Evolutionary conservation across 1,140 invertebrate genomes (phyloP).

Genomic region (Hesperophylax magnus): DNA sequence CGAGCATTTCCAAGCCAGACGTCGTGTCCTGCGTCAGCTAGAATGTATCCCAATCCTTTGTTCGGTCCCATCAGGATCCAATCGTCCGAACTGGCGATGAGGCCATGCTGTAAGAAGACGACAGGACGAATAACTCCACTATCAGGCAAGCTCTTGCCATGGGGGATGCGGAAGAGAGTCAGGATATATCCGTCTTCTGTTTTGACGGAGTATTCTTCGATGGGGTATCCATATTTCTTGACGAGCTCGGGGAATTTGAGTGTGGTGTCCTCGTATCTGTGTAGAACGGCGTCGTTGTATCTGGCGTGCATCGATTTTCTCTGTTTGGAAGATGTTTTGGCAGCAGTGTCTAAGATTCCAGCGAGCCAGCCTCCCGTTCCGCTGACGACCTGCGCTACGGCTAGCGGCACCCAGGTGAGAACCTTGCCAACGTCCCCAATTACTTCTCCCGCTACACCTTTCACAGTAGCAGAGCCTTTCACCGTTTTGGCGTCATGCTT

Average conservation of each 20-base stretch:
- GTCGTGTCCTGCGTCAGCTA: slow-evolving; percentile 74
- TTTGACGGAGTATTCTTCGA: slow-evolving; percentile 60
- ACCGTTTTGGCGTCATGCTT: neutral
- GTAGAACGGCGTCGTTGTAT: neutral
- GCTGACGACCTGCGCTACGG: slow-evolving; percentile 30
- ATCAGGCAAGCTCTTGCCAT: slow-evolving; percentile 50
- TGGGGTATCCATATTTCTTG: slow-evolving; percentile 60
- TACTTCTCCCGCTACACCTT: slow-evolving; percentile 4
- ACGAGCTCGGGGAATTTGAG: slow-evolving; percentile 62
- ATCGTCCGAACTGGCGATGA: slow-evolving; percentile 76
- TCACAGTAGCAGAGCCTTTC: neutral
- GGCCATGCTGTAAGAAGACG: slow-evolving; percentile 80
- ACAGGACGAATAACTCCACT: slow-evolving; percentile 59
- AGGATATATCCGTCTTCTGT: slow-evolving; percentile 80
- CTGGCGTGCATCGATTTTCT: neutral
- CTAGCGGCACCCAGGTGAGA: slow-evolving; percentile 33
- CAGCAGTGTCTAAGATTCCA: slow-evolving; percentile 33
- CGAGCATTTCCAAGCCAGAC: slow-evolving; percentile 81
- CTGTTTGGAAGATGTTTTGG: neutral
- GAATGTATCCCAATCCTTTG: slow-evolving; percentile 60
- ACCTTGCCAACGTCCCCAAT: neutral
- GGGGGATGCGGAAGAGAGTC: slow-evolving; percentile 75
- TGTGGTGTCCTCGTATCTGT: slow-evolving; percentile 60
- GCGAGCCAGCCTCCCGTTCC: slow-evolving; percentile 41
- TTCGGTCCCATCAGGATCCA: slow-evolving; percentile 74